These are phyloP conservation scores for Zhuqinia jingwanae DNA, from an alignment of 2,888 invertebrate genomes.

Conservation along the genomic window DNA sequence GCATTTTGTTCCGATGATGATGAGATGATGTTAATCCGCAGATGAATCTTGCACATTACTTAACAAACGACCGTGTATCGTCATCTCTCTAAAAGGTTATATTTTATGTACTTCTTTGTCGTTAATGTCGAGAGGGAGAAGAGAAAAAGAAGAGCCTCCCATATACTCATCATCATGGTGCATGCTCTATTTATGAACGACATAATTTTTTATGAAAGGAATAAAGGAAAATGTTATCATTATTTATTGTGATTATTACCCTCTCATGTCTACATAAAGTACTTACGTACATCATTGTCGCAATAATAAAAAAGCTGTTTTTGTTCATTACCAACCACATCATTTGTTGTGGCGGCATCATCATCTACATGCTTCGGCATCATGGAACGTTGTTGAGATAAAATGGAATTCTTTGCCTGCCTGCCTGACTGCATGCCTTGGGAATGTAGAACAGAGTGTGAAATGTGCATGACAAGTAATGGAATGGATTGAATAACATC, in stretches of 20 bases:
- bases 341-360: not conserved
- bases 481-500: conserved; percentile 53
- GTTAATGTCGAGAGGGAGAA: not conserved
- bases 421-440: not conserved
- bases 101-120: not conserved
- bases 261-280: conserved; percentile 18
- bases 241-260: conserved; percentile 58
- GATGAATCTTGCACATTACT: not conserved
- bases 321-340: conserved; percentile 28
- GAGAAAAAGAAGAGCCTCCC: conserved; percentile 13
- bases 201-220: conserved; percentile 45
- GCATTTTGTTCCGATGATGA: not conserved
- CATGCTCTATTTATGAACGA: conserved; percentile 25
- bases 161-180: not conserved
- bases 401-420: not conserved
- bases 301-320: conserved; percentile 24
- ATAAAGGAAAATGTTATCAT: conserved; percentile 52
- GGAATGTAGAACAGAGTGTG: not conserved
- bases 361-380: no score
- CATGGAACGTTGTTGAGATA: not conserved
- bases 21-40: not conserved
- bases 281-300: conserved; percentile 16
- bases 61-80: no score
- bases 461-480: conserved; percentile 41
- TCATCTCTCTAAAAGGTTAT: not conserved